Conservation (phyloP, 2,113 vertebrate species). For the Emydocephalus ijimae region DNA sequence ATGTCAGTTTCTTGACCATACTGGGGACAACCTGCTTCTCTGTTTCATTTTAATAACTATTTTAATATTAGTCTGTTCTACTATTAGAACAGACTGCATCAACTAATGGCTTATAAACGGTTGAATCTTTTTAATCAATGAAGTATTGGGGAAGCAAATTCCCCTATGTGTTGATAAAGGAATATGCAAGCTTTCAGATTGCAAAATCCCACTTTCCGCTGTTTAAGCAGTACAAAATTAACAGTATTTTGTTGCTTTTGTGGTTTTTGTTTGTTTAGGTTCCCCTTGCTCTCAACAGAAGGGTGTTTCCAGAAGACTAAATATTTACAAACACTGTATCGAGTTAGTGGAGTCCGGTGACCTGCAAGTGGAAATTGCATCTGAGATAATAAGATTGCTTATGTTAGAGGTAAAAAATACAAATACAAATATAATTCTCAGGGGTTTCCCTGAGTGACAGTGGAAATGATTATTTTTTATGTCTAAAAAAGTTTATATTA, state of each 20-base stretch:
- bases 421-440: not conserved
- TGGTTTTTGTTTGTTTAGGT: slow-evolving; percentile 62
- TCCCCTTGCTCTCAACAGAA: slow-evolving; percentile 76
- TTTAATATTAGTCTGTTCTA: too few species aligned
- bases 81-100: too few species aligned
- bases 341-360: slow-evolving; percentile 90
- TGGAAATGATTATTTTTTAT: not conserved
- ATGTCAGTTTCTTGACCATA: not conserved
- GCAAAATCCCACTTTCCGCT: not conserved
- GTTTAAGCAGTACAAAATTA: not conserved
- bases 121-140: not conserved
- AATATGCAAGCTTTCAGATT: not conserved
- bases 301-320: slow-evolving; percentile 76
- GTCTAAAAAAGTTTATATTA: not conserved
- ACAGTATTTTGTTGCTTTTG: not conserved
- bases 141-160: not conserved
- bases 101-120: fast-evolving
- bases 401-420: slow-evolving; percentile 87
- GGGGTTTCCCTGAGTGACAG: not conserved
- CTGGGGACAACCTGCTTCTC: fast-evolving
- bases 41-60: fast-evolving
- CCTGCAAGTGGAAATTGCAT: slow-evolving; percentile 79
- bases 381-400: slow-evolving; percentile 88
- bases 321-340: slow-evolving; percentile 84
- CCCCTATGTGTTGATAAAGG: not conserved